These are phyloP conservation scores for Pycnomerus fuliginosus DNA, from an alignment of 2,888 invertebrate genomes.

Conservation along the genomic window DNA sequence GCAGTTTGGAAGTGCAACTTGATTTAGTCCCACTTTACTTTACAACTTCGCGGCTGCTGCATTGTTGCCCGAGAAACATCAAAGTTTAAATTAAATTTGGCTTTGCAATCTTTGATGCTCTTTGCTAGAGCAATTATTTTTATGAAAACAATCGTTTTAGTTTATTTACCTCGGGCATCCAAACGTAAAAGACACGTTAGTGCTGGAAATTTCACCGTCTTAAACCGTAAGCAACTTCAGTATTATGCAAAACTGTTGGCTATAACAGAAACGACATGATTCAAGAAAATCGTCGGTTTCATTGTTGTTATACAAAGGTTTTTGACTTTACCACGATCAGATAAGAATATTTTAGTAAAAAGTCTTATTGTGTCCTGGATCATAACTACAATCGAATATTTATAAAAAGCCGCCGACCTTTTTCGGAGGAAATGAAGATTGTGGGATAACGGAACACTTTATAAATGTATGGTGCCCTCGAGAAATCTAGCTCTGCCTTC, in stretches of 20 bases:
- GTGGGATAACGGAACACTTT: constrained; percentile 31
- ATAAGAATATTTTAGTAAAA: constrained; percentile 27
- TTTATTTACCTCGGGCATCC: no score
- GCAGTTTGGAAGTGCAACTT: no score
- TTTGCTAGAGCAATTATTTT: no score
- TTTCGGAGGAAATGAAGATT: constrained; percentile 31
- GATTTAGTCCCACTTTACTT: no score
- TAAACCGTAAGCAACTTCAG: no score
- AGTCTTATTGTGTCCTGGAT: constrained; percentile 24
- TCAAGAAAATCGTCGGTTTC: constrained; percentile 28
- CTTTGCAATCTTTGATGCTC: no score
- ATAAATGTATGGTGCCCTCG: constrained; percentile 34
- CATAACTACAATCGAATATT: constrained; percentile 25
- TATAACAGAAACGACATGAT: constrained; percentile 32
- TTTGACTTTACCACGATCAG: constrained; percentile 20
- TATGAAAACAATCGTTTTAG: no score
- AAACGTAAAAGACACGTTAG: no score
- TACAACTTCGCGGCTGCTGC: no score
- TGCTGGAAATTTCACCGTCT: no score
- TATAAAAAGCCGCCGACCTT: constrained; percentile 22
- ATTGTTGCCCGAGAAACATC: no score
- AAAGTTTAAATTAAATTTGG: no score
- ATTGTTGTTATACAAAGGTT: constrained; percentile 28
- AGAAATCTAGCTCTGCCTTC: constrained; percentile 36
- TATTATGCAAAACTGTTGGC: constrained; percentile 36